Evolutionary conservation across 2,797 vertebrate species (phyloP).

Genomic region (Manis javanica): DNA sequence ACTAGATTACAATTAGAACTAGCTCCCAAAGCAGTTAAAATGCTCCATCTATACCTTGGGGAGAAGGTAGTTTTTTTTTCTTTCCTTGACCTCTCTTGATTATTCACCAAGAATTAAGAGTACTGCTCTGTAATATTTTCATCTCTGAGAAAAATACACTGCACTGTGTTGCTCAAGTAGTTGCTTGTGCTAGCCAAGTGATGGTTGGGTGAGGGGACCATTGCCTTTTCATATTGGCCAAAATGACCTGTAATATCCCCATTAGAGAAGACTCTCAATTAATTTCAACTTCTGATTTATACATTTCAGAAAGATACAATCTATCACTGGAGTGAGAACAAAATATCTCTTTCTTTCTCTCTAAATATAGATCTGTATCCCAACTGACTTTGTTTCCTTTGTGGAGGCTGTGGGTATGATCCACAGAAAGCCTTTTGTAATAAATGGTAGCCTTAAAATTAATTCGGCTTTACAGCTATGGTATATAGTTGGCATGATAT

Average conservation of each 20-base stretch:
- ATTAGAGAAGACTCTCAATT: neutral
- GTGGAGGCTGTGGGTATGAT: neutral
- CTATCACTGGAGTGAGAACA: neutral
- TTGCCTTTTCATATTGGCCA: neutral
- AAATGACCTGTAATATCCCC: neutral
- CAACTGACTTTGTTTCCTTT: slow-evolving; percentile 45
- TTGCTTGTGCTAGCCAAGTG: neutral
- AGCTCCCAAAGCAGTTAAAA: slow-evolving; percentile 28
- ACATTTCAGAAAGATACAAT: slow-evolving; percentile 50
- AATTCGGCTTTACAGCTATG: slow-evolving; percentile 24
- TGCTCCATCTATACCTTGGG: neutral
- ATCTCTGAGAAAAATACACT: slow-evolving; percentile 26
- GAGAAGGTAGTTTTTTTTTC: neutral
- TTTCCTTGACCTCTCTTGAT: neutral
- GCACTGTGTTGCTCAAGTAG: neutral
- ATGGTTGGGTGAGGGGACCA: neutral
- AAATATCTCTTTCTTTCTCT: slow-evolving; percentile 3
- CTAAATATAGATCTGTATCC: neutral
- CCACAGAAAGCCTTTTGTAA: slow-evolving; percentile 10
- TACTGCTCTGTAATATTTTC: neutral
- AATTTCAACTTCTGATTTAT: slow-evolving; percentile 24
- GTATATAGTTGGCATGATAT: slow-evolving; percentile 75
- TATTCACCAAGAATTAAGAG: slow-evolving; percentile 58
- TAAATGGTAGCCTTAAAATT: slow-evolving; percentile 21
- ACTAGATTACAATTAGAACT: slow-evolving; percentile 54